Conservation (phyloP, 2,797 vertebrate genomes). For the Halcyon leucocephala region DNA sequence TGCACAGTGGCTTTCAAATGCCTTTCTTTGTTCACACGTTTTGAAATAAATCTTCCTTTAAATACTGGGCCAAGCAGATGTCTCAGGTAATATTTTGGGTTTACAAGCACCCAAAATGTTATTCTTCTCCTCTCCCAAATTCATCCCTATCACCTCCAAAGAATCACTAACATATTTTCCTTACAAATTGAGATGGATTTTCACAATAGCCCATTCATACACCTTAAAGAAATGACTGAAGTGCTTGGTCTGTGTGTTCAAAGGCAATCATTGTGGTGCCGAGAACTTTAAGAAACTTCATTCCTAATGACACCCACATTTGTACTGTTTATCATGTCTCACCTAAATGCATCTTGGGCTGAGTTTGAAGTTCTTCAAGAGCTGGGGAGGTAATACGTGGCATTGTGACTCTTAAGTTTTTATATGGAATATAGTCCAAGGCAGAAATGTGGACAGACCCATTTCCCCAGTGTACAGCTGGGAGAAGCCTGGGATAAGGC, state of each 20-base stretch:
- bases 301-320: neutral
- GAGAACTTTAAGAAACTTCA: neutral
- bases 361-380: neutral
- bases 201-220: neutral
- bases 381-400: neutral
- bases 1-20: neutral
- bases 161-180: neutral
- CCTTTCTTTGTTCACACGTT: neutral
- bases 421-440: neutral
- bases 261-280: neutral
- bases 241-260: neutral
- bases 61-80: neutral
- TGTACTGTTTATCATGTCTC: neutral
- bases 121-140: neutral
- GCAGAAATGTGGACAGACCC: neutral
- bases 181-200: neutral
- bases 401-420: neutral
- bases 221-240: neutral
- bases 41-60: neutral
- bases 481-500: neutral
- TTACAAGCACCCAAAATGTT: neutral
- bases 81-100: neutral
- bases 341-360: neutral
- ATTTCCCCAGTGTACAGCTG: neutral
- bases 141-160: neutral